Evolutionary conservation across 2,797 vertebrate species (phyloP).

Genomic region (Heterohyrax brucei): DNA sequence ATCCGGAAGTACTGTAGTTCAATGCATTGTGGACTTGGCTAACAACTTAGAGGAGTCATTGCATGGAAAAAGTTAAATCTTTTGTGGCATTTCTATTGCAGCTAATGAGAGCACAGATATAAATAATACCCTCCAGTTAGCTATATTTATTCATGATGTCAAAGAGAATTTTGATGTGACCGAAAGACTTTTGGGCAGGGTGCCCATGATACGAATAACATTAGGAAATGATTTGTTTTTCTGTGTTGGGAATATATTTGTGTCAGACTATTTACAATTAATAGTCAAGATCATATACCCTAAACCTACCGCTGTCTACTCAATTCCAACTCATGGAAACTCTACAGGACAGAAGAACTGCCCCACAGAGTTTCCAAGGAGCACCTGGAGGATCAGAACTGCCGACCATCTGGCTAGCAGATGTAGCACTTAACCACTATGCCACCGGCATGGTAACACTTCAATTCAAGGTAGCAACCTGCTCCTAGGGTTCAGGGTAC

Average conservation of each 20-base stretch:
- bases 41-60: conserved; percentile 47
- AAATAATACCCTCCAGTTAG: conserved; percentile 75
- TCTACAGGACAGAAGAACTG: too few species aligned
- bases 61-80: conserved; percentile 72
- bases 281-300: conserved; percentile 3
- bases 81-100: conserved; percentile 72
- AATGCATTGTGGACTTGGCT: conserved; percentile 16
- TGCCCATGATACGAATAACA: conserved; percentile 69
- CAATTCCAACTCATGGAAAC: too few species aligned
- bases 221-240: conserved; percentile 71
- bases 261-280: conserved; percentile 69
- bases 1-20: conserved; percentile 50
- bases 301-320: too few species aligned
- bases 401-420: too few species aligned
- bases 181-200: conserved; percentile 56
- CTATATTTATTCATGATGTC: conserved; percentile 77
- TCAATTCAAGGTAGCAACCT: conserved; percentile 50
- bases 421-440: too few species aligned
- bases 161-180: conserved; percentile 72
- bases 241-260: conserved; percentile 61
- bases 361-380: too few species aligned
- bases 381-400: too few species aligned
- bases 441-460: not conserved
- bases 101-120: conserved; percentile 76
- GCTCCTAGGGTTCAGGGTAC: not conserved